Evolutionary conservation across 1,140 invertebrate species (phyloP), one percentile per base, ranked within the genome.

Genomic region (Heliconius eleuchia): DNA sequence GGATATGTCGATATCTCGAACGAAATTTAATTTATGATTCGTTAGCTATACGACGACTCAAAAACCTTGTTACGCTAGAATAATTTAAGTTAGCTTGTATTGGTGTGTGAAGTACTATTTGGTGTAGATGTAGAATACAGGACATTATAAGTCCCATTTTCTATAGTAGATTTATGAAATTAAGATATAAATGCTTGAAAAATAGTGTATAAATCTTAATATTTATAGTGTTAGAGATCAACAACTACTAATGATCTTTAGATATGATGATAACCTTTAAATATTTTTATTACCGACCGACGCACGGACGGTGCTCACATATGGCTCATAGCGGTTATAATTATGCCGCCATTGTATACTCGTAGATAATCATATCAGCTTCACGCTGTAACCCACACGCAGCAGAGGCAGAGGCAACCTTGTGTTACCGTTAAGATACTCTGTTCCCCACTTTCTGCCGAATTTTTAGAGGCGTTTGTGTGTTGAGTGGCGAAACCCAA

Each of bases 1-100:
- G 60, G 76, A 82, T 84, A 84, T 82, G 80, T 83, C 76, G 79
- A 84, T 84, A 84, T 84, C 83, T 82, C 72, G 79, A 34, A 80
- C 73, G 73, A 74, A 77, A 76, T 84, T 83, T 80, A 73, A 78
- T 79, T 78, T 81, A 81, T 77, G 71, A 77, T 66, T 76, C 30
- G 73, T 60, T 50, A 72, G 76, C 52, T 52, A 76, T 72, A 30
- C 71, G 71, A 72, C 71, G 71, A 27, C 13, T 27, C 13, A 66
- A 30, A 52, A 30, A 27, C 27, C 13, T 66, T 66, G 4, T 5
- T 66, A 11, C 4, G 11, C 4, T 66, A 3, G 23, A 27, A 30
- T 27, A 30, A 66, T 66, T 66, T 66, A 30, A 66, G 60, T 30
- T 66, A 13, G 27, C 23, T 27, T 66, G 8, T 9, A 66, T 27